Percentiles rank a stretch among this genome's conserved stretches.
Conservation (phyloP, 2,888 invertebrate genomes). For the Limnephilus lunatus region DNA sequence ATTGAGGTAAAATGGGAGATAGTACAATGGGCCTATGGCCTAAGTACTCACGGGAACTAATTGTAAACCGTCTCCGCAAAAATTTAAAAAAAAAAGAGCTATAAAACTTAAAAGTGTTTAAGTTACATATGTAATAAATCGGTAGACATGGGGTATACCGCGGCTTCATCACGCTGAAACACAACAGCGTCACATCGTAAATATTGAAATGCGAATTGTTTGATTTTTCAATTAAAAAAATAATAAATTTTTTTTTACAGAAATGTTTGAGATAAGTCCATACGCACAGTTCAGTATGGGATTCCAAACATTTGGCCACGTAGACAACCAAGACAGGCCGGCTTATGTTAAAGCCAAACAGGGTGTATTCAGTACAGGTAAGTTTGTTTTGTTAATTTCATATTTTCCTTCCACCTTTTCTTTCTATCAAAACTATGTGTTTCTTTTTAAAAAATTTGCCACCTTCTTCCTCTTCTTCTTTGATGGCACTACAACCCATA, state of each 20-base stretch:
- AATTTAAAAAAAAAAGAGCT: too few species aligned
- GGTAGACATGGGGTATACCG: too few species aligned
- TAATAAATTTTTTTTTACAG: slow-evolving; percentile 65
- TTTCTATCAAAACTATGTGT: not conserved
- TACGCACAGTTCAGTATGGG: slow-evolving; percentile 77
- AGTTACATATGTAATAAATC: too few species aligned
- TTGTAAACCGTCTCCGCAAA: too few species aligned
- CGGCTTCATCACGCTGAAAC: not conserved
- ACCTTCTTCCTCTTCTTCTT: too few species aligned
- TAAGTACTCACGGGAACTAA: too few species aligned
- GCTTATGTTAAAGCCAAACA: slow-evolving; percentile 73
- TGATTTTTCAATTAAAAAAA: not conserved
- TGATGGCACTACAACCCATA: too few species aligned
- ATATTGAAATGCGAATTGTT: not conserved
- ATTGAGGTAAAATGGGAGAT: too few species aligned
- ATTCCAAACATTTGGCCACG: slow-evolving; percentile 76
- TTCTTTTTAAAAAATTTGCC: not conserved
- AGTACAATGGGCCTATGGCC: too few species aligned
- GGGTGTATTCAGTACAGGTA: slow-evolving; percentile 74
- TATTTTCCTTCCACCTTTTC: not conserved
- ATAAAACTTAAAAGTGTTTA: too few species aligned
- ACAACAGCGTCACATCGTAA: not conserved
- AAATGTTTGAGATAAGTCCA: slow-evolving; percentile 76
- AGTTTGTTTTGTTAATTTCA: slow-evolving; percentile 50
- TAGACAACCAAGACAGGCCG: slow-evolving; percentile 75